Evolutionary conservation across 1,140 invertebrate genomes (phyloP).

Genomic region (Chironomus tepperi): DNA sequence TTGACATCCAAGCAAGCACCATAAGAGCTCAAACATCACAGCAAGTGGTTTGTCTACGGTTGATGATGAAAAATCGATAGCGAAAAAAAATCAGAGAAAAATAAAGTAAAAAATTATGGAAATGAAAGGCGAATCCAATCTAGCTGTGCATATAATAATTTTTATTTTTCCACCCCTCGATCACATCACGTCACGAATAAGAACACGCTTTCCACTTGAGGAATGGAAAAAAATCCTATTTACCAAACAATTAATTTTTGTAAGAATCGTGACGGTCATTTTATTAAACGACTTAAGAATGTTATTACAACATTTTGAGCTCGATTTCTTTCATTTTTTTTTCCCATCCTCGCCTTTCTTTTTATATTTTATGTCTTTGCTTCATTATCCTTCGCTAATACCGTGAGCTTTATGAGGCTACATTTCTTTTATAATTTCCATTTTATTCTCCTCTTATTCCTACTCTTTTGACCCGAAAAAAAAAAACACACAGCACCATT

Average conservation of each 20-base stretch:
- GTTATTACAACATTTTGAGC: not conserved
- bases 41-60: too few relatives aligned
- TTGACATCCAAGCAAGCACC: too few relatives aligned
- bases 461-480: slow-evolving; percentile 10
- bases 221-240: slow-evolving; percentile 5
- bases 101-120: too few relatives aligned
- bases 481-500: too few relatives aligned
- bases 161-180: too few relatives aligned
- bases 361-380: slow-evolving; percentile 7
- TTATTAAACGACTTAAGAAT: slow-evolving; percentile 26
- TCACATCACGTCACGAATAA: too few relatives aligned
- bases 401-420: slow-evolving; percentile 7
- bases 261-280: slow-evolving; percentile 27
- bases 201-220: too few relatives aligned
- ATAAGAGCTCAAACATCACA: too few relatives aligned
- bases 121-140: too few relatives aligned
- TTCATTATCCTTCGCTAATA: slow-evolving; percentile 18
- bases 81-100: too few relatives aligned
- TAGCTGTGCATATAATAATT: too few relatives aligned
- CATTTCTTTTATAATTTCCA: not conserved
- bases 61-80: too few relatives aligned
- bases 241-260: slow-evolving; percentile 22
- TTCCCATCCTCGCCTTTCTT: not conserved
- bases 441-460: not conserved
- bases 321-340: not conserved